Evolutionary conservation across 2,113 vertebrate genomes (phyloP).

Genomic region (Lycaon pictus): DNA sequence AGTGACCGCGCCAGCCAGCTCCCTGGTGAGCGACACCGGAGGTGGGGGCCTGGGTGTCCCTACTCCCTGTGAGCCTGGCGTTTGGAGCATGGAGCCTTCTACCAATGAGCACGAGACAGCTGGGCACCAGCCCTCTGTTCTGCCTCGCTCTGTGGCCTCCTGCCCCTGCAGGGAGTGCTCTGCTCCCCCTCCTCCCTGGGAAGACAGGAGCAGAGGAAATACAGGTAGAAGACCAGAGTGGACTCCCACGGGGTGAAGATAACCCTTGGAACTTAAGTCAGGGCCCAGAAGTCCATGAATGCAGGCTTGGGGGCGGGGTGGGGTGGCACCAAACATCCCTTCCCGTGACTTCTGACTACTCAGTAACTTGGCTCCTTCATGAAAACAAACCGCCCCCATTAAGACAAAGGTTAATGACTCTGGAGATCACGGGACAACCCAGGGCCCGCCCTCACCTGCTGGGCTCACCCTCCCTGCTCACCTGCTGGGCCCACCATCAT

Average conservation of each 20-base stretch:
- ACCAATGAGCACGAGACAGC: not conserved
- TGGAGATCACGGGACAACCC: not conserved
- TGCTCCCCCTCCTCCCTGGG: not conserved
- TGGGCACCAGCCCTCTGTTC: not conserved
- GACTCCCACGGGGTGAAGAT: not conserved
- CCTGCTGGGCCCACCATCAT: rapidly evolving
- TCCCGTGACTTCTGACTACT: not conserved
- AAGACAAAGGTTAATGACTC: conserved; percentile 50
- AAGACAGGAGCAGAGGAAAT: not conserved
- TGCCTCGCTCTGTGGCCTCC: not conserved
- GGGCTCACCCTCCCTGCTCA: not conserved
- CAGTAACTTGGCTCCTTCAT: not conserved
- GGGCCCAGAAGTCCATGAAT: not conserved
- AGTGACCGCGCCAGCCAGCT: no score
- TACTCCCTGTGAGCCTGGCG: rapidly evolving
- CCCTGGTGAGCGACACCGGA: not conserved
- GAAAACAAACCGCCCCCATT: not conserved
- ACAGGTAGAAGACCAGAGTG: not conserved
- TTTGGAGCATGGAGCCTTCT: not conserved
- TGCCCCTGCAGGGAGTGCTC: not conserved
- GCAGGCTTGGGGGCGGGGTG: not conserved
- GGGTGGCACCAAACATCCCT: not conserved
- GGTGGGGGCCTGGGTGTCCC: not conserved
- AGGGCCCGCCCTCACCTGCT: not conserved
- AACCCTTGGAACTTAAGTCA: not conserved